phyloP scores from a whole-genome alignment of 1,140 invertebrate genomes.

The Ceratina australensis region DNA sequence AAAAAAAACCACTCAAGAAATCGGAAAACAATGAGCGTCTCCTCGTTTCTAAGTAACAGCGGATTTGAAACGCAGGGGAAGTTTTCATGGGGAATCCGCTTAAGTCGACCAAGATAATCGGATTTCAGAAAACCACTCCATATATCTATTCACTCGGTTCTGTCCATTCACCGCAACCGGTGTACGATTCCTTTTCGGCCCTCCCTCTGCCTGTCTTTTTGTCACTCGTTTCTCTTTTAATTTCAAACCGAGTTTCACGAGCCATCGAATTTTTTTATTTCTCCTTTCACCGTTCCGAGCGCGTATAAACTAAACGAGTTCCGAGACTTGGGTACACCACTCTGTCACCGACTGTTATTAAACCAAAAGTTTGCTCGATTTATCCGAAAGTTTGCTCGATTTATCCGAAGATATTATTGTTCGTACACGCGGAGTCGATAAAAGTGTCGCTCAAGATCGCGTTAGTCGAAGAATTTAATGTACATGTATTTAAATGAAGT shows the following conservation, averaged over 20 bases:
- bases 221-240: slow-evolving; percentile 3
- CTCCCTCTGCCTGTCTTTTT: neutral
- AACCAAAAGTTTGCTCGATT: too few relatives aligned
- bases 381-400: too few relatives aligned
- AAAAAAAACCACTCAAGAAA: slow-evolving; percentile 24
- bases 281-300: too few relatives aligned
- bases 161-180: slow-evolving; percentile 38
- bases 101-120: slow-evolving; percentile 62
- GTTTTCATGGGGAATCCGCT: slow-evolving; percentile 60
- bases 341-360: too few relatives aligned
- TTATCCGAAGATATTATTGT: too few relatives aligned
- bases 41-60: slow-evolving; percentile 51
- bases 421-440: too few relatives aligned
- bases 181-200: slow-evolving; percentile 2
- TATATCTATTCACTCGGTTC: slow-evolving; percentile 19
- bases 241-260: neutral
- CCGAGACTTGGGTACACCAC: too few relatives aligned
- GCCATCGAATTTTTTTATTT: slow-evolving; percentile 20
- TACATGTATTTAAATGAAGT: too few relatives aligned
- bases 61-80: slow-evolving; percentile 47
- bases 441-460: too few relatives aligned
- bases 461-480: too few relatives aligned
- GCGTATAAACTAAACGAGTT: too few relatives aligned
- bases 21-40: slow-evolving; percentile 45
- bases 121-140: slow-evolving; percentile 54